Base-by-base conservation (phyloP, 2,113 vertebrate genomes). In the Triplophysa rosa region DNA sequence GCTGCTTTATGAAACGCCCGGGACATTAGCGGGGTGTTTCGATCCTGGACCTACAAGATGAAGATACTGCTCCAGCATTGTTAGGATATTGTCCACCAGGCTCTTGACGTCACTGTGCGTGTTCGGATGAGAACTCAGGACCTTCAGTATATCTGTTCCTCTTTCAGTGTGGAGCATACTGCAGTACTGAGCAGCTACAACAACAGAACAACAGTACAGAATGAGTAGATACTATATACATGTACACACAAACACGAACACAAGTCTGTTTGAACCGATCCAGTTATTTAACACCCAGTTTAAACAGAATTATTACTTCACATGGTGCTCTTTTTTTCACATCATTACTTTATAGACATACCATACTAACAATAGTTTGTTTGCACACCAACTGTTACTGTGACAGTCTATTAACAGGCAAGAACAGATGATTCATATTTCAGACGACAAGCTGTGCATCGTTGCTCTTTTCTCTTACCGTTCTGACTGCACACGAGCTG, bases 401-500 rank as follows among this genome's bases (percentile, higher is more conserved):
- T 54, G 47, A 33, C 54, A 21, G 54, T 56, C 52, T 56, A 17
- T 56, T n/a, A 17, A 56, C 24, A 54, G 26, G 4, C 67, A 69
- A 19, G 1, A 14, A 14, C 40, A 45, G 21, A 23, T 45, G 29
- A 2, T 29, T 12, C 24, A n/a, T 24, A 42, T 40, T 19, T 40
- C 19, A 72, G 37, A 13, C 6, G 16, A 21, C 16, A 3, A 2
- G 17, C 8, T 4, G 0, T 23, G 33, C n/a, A 13, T 45, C 17
- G 13, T 49, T 23, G 26, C 47, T n/a, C 17, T 29, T 8, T 73
- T 62, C 40, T 79, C 95, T 82, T 94, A 98, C 95, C 92, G 84
- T 97, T 96, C 89, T 96, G 96, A 89, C 93, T 95, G 93, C 95
- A 96, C 84, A 98, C 94, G 0, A 97, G 95, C 59, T 95, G 94